phyloP scores from a whole-genome alignment of 2,797 vertebrate species.

The Amblyraja radiata region DNA sequence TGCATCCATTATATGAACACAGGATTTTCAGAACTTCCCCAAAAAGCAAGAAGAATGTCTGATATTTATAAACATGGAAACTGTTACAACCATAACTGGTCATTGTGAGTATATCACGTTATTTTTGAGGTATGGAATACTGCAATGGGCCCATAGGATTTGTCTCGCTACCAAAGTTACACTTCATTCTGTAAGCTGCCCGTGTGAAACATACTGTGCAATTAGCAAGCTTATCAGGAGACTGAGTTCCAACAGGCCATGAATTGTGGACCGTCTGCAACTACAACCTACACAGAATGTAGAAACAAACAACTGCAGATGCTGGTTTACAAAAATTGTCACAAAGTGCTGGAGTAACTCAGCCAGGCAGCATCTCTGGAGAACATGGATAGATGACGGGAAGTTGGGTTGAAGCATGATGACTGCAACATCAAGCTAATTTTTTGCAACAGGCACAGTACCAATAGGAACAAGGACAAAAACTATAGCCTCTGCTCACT shows the following conservation, averaged over 20 bases:
- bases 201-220: background rate
- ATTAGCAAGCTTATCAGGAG: background rate
- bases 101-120: background rate
- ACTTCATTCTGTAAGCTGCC: background rate
- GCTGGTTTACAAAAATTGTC: no score
- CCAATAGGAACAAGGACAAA: background rate
- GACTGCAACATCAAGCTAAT: background rate
- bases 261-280: background rate
- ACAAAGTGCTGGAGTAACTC: no score
- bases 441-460: background rate
- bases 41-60: background rate
- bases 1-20: background rate
- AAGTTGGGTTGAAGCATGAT: background rate
- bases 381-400: background rate
- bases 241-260: background rate
- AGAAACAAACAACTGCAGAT: no score
- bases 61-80: background rate
- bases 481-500: background rate
- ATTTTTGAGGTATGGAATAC: no score
- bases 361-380: no score
- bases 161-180: background rate
- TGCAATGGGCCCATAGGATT: background rate
- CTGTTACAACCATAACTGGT: background rate
- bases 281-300: background rate
- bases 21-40: background rate